Base-by-base conservation (phyloP, 1,140 invertebrate species). In the Drosophila repletoides region DNA sequence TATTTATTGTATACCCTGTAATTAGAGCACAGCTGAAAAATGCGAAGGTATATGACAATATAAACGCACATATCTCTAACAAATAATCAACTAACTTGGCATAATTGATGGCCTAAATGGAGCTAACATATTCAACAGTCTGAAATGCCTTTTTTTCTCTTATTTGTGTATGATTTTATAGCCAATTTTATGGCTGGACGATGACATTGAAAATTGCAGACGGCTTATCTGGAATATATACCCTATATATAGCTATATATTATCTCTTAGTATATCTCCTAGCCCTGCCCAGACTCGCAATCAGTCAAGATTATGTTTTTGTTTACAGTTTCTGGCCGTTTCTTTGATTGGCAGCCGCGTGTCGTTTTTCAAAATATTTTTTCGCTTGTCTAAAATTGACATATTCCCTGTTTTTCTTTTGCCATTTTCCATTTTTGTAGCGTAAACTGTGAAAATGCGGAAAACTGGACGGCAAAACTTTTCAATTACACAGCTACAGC, bases 291-390 rank as follows among this genome's bases (percentile, higher is more conserved):
- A 12, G 19, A 41, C 22, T 38, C 24, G 36, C 55, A 59, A 49
- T 40, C 53, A 38, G 26, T 58, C 40, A 26, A 49, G 45, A 59
- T 65, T 58, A 58, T 81, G 49, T 72, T 72, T 81, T 76, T 55
- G 59, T 51, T 69, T 49, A 38, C 49, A 36, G 46, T 52, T 51
- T 75, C 40, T 28, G 31, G 28, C 40, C 15, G 7, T n/a, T 58
- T 40, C 52, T 84, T 45, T 70, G 79, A 81, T 84, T 77, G 77
- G 77, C 77, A 81, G 43, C 48, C 58, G 26, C 36, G 40, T 63
- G 45, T 61, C 49, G 34, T 48, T 31, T 9, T 12, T 17, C 2
- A 29, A 38, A 61, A 31, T 66, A 65, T 38, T 65, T 52, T 33
- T 15, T n/a, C 17, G 21, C n/a, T 19, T 6, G 45, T 48, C 24